Percentiles rank a stretch among this genome's conserved stretches.
Conservation (phyloP, 1,140 invertebrate genomes). For the Acyrthosiphon pisum region DNA sequence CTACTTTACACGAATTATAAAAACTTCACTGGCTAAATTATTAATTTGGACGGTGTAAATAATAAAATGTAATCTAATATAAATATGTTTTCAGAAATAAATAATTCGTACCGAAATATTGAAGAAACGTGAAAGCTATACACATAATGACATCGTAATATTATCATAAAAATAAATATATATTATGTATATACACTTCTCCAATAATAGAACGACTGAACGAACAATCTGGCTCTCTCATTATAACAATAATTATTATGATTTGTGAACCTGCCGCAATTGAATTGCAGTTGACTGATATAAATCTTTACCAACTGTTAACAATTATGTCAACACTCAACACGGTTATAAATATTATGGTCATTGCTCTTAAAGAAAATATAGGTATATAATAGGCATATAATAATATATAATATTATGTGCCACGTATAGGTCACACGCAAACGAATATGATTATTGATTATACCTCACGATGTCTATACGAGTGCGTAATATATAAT, state of each 20-base stretch:
- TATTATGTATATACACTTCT: background rate
- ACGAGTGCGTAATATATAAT: background rate
- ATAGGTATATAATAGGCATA: too few species aligned
- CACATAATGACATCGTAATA: background rate
- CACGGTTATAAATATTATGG: background rate
- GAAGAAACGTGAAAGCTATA: background rate
- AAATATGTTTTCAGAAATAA: background rate
- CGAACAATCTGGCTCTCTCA: background rate
- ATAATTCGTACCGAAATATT: background rate
- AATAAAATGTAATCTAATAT: background rate
- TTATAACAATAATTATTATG: background rate
- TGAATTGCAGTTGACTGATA: background rate
- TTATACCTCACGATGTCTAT: background rate
- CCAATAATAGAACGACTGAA: background rate
- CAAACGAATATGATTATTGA: background rate
- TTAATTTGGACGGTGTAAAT: too few species aligned
- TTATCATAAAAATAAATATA: background rate
- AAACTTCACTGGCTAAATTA: too few species aligned
- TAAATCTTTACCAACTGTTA: constrained; percentile 12
- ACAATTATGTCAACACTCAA: background rate
- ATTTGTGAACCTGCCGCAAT: background rate
- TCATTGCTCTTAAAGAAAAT: background rate
- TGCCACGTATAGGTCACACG: background rate
- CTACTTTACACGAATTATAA: too few species aligned
- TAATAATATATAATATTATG: background rate